These are phyloP conservation scores for Rhinolophus ferrumequinum DNA, from an alignment of 2,113 vertebrate species.

Conservation along the genomic window DNA sequence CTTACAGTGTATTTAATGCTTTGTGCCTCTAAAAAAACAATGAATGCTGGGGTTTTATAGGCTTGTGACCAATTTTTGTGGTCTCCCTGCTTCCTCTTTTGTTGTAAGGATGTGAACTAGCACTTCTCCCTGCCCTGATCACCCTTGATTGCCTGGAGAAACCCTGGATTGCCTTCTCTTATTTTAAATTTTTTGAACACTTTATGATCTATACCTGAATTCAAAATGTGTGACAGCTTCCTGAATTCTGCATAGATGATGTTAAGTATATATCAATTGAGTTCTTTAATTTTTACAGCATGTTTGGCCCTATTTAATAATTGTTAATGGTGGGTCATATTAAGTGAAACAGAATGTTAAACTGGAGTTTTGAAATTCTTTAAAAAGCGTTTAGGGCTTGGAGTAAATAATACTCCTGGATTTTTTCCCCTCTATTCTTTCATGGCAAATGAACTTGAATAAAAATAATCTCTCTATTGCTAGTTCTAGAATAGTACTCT, in stretches of 20 bases:
- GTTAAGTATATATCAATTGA: neutral
- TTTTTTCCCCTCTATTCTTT: conserved; percentile 19
- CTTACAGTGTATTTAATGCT: neutral
- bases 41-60: neutral
- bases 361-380: neutral
- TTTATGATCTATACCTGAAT: conserved; percentile 36
- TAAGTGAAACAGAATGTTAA: conserved; percentile 22
- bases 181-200: neutral
- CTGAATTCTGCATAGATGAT: neutral
- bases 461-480: neutral
- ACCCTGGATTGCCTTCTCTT: neutral
- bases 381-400: neutral
- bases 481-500: neutral
- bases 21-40: neutral
- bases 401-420: neutral
- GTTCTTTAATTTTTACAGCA: neutral
- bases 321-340: neutral
- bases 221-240: neutral
- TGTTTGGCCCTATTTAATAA: neutral
- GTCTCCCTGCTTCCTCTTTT: neutral
- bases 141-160: neutral
- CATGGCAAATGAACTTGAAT: neutral
- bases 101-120: neutral
- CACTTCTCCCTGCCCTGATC: no score
- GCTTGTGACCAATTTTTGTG: neutral